These are phyloP conservation scores for Drosophila longiperda DNA, from an alignment of 2,888 invertebrate species.

Conservation along the genomic window DNA sequence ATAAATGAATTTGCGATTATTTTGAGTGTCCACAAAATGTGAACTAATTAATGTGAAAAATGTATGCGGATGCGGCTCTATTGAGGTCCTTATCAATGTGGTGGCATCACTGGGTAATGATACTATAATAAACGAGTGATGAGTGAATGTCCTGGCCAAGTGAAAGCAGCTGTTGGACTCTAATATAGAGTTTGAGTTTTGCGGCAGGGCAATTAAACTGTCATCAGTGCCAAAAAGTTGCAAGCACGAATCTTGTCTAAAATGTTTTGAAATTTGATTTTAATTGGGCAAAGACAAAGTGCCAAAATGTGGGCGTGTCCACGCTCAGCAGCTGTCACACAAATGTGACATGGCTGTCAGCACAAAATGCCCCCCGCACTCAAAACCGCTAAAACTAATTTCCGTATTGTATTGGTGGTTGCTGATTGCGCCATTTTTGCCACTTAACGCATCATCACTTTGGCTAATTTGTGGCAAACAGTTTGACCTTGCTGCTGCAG, in stretches of 20 bases:
- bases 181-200: constrained; percentile 11
- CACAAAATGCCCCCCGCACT: not conserved
- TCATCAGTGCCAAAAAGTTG: constrained; percentile 67
- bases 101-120: constrained; percentile 48
- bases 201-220: constrained; percentile 68
- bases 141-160: constrained; percentile 42
- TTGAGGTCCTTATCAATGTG: constrained; percentile 43
- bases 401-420: constrained; percentile 55
- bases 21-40: constrained; percentile 57
- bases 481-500: constrained; percentile 68
- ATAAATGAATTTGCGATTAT: constrained; percentile 19
- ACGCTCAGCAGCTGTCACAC: constrained; percentile 60
- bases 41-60: constrained; percentile 70
- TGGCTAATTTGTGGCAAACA: constrained; percentile 69
- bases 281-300: constrained; percentile 71
- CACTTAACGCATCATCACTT: constrained; percentile 80
- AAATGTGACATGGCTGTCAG: constrained; percentile 27
- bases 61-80: constrained; percentile 33
- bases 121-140: constrained; percentile 42
- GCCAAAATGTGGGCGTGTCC: constrained; percentile 53
- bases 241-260: constrained; percentile 53
- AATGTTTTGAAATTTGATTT: constrained; percentile 74
- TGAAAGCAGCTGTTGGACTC: constrained; percentile 68
- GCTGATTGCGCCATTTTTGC: constrained; percentile 64
- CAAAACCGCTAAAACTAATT: constrained; percentile 76